Percentiles rank a stretch among this genome's conserved stretches.
Evolutionary conservation across 2,113 vertebrate genomes (phyloP).

Genomic region (Butorides virescens): DNA sequence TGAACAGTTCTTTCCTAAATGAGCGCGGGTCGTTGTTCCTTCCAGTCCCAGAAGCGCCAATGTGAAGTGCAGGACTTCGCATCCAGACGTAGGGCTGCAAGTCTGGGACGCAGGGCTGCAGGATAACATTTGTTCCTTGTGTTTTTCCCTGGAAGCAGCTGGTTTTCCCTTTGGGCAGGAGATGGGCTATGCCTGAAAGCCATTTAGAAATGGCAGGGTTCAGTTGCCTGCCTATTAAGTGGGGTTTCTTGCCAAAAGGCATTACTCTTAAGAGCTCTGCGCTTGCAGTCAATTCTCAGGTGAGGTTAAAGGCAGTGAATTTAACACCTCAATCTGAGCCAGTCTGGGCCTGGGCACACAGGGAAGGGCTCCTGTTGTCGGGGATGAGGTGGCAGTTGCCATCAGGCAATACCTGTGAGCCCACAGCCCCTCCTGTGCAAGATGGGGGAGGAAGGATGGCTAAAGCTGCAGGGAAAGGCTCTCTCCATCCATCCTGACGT

Average conservation of each 20-base stretch:
- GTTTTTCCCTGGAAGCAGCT: not conserved
- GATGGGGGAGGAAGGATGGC: fast-evolving
- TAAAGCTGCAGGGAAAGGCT: not conserved
- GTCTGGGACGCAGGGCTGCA: not conserved
- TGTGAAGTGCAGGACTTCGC: not conserved
- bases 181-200: not conserved
- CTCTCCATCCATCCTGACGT: not conserved
- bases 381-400: fast-evolving
- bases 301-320: not conserved
- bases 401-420: fast-evolving
- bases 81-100: fast-evolving
- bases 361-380: not conserved
- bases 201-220: not conserved
- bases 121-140: not conserved
- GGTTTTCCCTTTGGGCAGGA: not conserved
- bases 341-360: fast-evolving
- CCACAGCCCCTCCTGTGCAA: not conserved
- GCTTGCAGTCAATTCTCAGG: fast-evolving
- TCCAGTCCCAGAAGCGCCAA: not conserved
- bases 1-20: not conserved
- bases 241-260: not conserved
- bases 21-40: not conserved
- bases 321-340: not conserved
- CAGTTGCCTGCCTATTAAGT: not conserved
- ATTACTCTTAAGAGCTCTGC: not conserved